Conservation (phyloP, 2,888 invertebrate species). For the Harpalus rubripes region DNA sequence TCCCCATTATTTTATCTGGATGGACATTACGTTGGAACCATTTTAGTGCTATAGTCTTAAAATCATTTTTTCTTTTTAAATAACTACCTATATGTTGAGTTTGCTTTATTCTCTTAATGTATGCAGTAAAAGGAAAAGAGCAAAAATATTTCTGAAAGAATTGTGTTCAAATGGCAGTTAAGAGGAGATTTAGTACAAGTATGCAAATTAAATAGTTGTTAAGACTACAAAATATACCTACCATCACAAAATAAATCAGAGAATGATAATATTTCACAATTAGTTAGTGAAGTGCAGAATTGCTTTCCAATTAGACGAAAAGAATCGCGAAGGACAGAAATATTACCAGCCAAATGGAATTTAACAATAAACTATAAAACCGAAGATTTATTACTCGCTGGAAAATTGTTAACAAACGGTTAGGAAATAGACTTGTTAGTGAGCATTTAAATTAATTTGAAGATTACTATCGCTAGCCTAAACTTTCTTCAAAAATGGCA, state of each 20-base stretch:
- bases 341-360: slow-evolving; percentile 36
- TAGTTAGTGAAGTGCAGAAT: slow-evolving; percentile 71
- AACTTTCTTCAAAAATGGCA: slow-evolving; percentile 46
- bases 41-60: too few relatives aligned
- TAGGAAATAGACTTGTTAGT: slow-evolving; percentile 21
- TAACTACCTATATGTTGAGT: neutral
- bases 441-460: slow-evolving; percentile 37
- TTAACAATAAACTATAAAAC: slow-evolving; percentile 30
- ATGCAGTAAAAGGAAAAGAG: slow-evolving; percentile 17
- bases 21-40: too few relatives aligned
- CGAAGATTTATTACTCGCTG: slow-evolving; percentile 8
- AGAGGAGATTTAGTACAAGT: slow-evolving; percentile 40
- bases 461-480: slow-evolving; percentile 5
- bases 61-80: neutral
- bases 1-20: too few relatives aligned
- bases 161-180: slow-evolving; percentile 40
- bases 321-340: slow-evolving; percentile 51
- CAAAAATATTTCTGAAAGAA: slow-evolving; percentile 9
- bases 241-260: slow-evolving; percentile 70
- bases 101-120: slow-evolving; percentile 1
- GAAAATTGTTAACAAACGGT: slow-evolving; percentile 18
- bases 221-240: slow-evolving; percentile 39
- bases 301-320: slow-evolving; percentile 70
- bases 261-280: slow-evolving; percentile 72
- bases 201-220: slow-evolving; percentile 53